A percentile compares a stretch with the other conserved stretches of the same genome.
phyloP scores from a whole-genome alignment of 2,113 vertebrate genomes.

The Aptenodytes patagonicus region DNA sequence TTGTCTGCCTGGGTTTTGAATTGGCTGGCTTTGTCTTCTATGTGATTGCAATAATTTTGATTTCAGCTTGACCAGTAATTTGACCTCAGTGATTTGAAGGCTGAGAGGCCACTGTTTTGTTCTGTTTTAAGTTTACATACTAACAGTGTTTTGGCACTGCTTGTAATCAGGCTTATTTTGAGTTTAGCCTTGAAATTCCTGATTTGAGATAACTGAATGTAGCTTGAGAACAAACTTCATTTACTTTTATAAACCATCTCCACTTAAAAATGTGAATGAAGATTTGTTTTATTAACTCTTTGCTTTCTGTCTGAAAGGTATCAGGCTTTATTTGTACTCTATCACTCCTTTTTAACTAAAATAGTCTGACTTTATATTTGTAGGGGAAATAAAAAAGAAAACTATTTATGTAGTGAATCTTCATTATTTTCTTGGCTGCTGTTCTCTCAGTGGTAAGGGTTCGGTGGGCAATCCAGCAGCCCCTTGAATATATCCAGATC shows the following conservation, averaged over 20 bases:
- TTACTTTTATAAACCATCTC: not conserved
- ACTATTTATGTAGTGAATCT: not conserved
- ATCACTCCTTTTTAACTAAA: not conserved
- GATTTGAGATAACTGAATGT: not conserved
- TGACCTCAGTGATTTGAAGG: not conserved
- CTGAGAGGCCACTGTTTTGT: not conserved
- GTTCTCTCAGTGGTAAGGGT: not conserved
- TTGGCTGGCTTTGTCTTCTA: not conserved
- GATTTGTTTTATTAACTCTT: not conserved
- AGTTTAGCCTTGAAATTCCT: slow-evolving; percentile 5
- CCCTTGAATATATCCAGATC: not conserved
- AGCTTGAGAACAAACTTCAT: not conserved
- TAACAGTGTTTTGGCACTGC: not conserved
- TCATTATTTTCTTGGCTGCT: not conserved
- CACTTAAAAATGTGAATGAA: not conserved
- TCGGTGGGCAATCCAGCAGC: not conserved
- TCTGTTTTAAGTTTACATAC: not conserved
- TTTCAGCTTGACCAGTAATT: not conserved
- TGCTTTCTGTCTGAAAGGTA: not conserved
- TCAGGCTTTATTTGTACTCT: not conserved
- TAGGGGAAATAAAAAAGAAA: not conserved
- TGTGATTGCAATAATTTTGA: not conserved
- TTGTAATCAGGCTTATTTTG: not conserved
- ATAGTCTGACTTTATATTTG: not conserved
- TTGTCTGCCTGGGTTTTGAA: not conserved